Conservation (phyloP, 2,888 invertebrate genomes). For the Teinopalpus imperialis region DNA sequence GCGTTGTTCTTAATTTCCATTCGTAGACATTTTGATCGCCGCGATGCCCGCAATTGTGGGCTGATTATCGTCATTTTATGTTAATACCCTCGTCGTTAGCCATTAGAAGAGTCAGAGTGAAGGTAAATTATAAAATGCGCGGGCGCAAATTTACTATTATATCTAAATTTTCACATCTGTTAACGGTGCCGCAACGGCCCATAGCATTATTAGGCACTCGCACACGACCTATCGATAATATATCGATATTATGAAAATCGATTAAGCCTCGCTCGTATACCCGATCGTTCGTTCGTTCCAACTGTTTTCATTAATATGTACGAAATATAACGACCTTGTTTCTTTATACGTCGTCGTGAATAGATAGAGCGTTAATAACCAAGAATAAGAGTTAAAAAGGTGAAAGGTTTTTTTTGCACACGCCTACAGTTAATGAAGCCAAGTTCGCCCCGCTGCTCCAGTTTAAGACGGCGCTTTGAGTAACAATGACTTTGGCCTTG, state of each 20-base stretch:
- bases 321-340: slow-evolving; percentile 7
- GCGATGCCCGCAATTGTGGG: slow-evolving; percentile 62
- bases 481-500: no score
- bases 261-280: neutral
- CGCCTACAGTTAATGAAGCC: no score
- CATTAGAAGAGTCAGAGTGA: slow-evolving; percentile 39
- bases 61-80: slow-evolving; percentile 70
- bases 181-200: slow-evolving; percentile 45
- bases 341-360: slow-evolving; percentile 5
- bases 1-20: slow-evolving; percentile 51
- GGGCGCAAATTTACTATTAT: slow-evolving; percentile 58
- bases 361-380: slow-evolving; percentile 4
- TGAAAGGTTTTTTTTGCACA: no score
- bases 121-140: slow-evolving; percentile 52
- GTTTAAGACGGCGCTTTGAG: no score
- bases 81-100: slow-evolving; percentile 55
- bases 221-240: slow-evolving; percentile 31
- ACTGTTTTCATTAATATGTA: slow-evolving; percentile 8
- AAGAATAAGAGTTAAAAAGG: no score
- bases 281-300: neutral
- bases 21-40: slow-evolving; percentile 47
- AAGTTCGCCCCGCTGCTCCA: no score
- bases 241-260: slow-evolving; percentile 16
- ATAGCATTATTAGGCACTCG: slow-evolving; percentile 37
- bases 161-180: slow-evolving; percentile 46